A percentile compares a stretch with the other conserved stretches of the same genome.
phyloP scores from a whole-genome alignment of 2,113 vertebrate species.

The Hemichromis elongatus region DNA sequence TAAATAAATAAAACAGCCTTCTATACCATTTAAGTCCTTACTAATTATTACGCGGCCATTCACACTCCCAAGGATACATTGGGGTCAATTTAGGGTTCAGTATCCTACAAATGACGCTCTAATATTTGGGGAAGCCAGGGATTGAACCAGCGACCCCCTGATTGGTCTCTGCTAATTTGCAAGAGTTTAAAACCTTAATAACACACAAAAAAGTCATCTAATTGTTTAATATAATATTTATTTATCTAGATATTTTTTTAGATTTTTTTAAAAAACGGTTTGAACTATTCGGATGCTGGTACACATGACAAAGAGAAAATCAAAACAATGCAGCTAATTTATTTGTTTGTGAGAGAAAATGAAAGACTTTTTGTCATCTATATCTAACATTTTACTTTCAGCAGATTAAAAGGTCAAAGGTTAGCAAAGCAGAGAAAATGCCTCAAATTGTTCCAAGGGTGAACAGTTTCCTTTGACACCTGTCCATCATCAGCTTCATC shows the following conservation, averaged over 20 bases:
- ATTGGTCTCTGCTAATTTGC: not conserved
- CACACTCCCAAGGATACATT: too few relatives aligned
- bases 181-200: too few relatives aligned
- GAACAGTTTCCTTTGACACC: not conserved
- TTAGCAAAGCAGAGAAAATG: not conserved
- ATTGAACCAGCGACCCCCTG: not conserved
- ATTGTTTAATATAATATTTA: too few relatives aligned
- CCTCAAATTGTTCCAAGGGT: not conserved
- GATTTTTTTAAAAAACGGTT: too few relatives aligned
- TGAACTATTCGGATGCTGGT: not conserved
- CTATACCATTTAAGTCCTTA: too few relatives aligned
- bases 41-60: too few relatives aligned
- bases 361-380: not conserved
- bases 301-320: not conserved
- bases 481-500: not conserved
- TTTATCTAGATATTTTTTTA: too few relatives aligned
- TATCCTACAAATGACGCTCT: not conserved
- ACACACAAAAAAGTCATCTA: too few relatives aligned
- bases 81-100: not conserved
- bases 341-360: not conserved
- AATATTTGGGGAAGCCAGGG: not conserved
- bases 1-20: too few relatives aligned
- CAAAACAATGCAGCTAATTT: not conserved
- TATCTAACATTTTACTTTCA: not conserved
- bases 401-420: not conserved